A percentile compares a stretch with the other conserved stretches of the same genome.
Conservation (phyloP, 1,140 invertebrate species). For the Zophobas atratus region DNA sequence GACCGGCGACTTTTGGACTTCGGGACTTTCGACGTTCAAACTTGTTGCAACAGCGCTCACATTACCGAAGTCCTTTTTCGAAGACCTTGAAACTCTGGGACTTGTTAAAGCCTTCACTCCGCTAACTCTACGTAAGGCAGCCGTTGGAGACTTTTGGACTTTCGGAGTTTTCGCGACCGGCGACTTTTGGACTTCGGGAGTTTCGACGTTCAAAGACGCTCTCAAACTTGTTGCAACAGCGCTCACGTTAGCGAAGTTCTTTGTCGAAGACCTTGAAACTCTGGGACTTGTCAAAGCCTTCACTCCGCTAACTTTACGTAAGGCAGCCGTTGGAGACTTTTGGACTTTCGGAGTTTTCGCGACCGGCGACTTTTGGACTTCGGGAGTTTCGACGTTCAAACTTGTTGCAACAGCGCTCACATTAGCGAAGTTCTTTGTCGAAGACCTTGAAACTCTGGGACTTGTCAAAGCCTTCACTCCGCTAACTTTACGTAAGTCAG, state of each 20-base stretch:
- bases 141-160: conserved; percentile 62
- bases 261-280: conserved; percentile 62
- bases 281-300: conserved; percentile 59
- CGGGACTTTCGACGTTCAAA: conserved; percentile 62
- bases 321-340: conserved; percentile 62
- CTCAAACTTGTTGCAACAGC: conserved; percentile 65
- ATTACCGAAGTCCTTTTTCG: conserved; percentile 68
- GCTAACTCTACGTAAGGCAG: conserved; percentile 67
- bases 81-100: conserved; percentile 59
- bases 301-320: no score
- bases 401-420: no score
- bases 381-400: conserved; percentile 40
- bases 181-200: conserved; percentile 62
- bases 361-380: conserved; percentile 55
- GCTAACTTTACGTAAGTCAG: background rate
- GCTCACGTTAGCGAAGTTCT: conserved; percentile 67
- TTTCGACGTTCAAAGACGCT: conserved; percentile 53
- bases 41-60: conserved; percentile 65
- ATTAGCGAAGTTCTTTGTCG: no score
- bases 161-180: conserved; percentile 60
- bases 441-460: background rate
- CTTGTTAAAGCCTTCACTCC: conserved; percentile 62
- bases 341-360: no score
- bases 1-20: conserved; percentile 58
- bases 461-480: conserved; percentile 9